Conservation (phyloP, 2,888 invertebrate species). For the Endomychus coccineus region DNA sequence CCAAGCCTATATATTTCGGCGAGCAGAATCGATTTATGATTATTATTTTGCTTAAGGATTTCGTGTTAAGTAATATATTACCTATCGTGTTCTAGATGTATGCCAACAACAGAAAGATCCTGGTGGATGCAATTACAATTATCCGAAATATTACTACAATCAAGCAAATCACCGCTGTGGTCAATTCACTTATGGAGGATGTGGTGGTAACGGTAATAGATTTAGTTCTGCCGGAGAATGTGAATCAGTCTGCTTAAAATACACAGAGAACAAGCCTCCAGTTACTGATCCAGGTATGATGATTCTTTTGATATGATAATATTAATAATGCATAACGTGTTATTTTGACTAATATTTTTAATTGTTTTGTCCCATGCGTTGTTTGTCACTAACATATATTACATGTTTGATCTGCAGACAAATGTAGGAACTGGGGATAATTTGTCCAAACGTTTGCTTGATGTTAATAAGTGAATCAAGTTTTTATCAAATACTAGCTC, state of each 20-base stretch:
- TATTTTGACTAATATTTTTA: no score
- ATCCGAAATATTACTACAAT: conserved; percentile 67
- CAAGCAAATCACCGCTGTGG: conserved; percentile 52
- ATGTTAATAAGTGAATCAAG: no score
- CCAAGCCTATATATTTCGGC: no score
- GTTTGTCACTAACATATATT: conserved; percentile 2
- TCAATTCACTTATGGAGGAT: conserved; percentile 73
- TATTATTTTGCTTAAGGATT: background rate
- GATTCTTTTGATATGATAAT: background rate
- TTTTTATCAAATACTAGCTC: no score
- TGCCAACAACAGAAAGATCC: conserved; percentile 59
- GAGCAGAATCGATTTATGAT: no score
- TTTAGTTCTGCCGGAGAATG: conserved; percentile 72
- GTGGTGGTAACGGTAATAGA: conserved; percentile 76
- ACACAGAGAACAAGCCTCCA: conserved; percentile 43
- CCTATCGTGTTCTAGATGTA: conserved; percentile 50
- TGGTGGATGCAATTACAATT: conserved; percentile 63
- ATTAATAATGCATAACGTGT: no score
- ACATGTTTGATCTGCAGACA: conserved; percentile 8
- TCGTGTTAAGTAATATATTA: background rate
- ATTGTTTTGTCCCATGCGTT: no score
- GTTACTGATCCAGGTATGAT: conserved; percentile 33
- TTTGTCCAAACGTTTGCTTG: no score
- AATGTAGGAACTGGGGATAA: no score
- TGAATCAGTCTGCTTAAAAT: conserved; percentile 57